Base-by-base conservation (phyloP, 1,140 invertebrate species). In the Tetraneura akinire region DNA sequence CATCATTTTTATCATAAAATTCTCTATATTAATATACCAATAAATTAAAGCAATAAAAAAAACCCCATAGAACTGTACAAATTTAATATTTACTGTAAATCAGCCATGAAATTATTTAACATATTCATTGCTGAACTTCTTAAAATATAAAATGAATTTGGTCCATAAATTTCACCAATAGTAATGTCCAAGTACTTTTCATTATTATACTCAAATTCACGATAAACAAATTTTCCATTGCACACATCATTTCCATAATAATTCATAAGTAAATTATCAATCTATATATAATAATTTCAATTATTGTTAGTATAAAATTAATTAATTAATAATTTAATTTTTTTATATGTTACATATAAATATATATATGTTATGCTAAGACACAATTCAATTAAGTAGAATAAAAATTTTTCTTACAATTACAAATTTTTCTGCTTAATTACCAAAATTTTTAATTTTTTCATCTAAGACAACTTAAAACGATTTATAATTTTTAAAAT, bases 111-210 rank as follows among this genome's bases (percentile, higher is more conserved):
- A 23, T 9, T 42, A 26, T 57, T 45, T 32, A 78, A 23, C 2
- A 29, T 23, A 10, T 60, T 10, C 0, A 45, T 16, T 14, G 26
- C 4, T 26, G 21, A n/a, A 26, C 21, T 2, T 47, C 26, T 26
- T 11, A 47, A n/a, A 8, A 78, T 4, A 14, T 78, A 78, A 62
- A 78, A 78, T n/a, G 21, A 62, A 45, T 16, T 18, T 37, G 55
- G 37, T 3, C 45, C 18, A 3, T 62, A 78, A 78, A 78, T 78
- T 62, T 78, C 74, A 47, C 55, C 74, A 23, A 45, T 16, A 47
- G 16, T 18, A 11, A 78, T 55, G 2, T 60, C 18, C 4, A 13
- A 16, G 3, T 0, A 10, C 8, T 45, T 47, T 37, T 37, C 8
- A 64, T 21, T 1, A 1, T 45, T 26, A 3, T 29, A 8, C 13